Base-by-base conservation (phyloP, 2,113 vertebrate species). In the Cottus gobio region DNA sequence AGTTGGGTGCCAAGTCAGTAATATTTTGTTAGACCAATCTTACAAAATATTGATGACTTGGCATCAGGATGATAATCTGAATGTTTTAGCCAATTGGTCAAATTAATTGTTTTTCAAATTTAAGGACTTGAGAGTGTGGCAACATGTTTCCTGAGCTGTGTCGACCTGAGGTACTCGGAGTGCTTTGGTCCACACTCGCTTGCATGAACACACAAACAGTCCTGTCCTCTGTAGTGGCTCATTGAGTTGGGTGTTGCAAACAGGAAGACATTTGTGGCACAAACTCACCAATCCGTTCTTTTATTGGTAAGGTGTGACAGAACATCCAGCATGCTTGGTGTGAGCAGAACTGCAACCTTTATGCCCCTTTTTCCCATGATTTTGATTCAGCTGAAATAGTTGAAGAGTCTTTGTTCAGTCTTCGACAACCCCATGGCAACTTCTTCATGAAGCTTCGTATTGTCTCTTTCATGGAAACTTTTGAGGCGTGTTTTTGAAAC, bases 351-450 rank as follows among this genome's bases (percentile, higher is more conserved):
- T 30, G 72, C 68, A 37, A 89, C 79, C 22, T 83, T 85, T 52
- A 72, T 37, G 4, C 57, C 77, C 10, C 61, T 72, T 82, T 77
- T 87, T 1, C 80, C 85, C 11, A 46, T 76, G 10, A 83, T 67
- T 75, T 90, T 71, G 11, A 87, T n/a, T 30, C 36, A 15, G 4
- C 52, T 72, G 46, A 89, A 89, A 67, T 79, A 54, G 39, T 36
- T 78, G 69, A 77, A 90, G 16, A 83, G 85, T 39, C 28, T 87
- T 22, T 89, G 42, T 61, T 90, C 85, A 71, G 30, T 69, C 52
- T 61, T 26, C 24, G 81, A 82, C 11, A 88, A 78, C 0, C 82
- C 80, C 26, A 64, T 62, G 26, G 79, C 79, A 39, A 75, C 76
- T 52, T 84, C 65, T 13, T 79, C 18, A 39, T 75, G 71, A 10